Evolutionary conservation across 2,113 vertebrate species (phyloP), one percentile per base, ranked within the genome.

Genomic region (Oryzias woworae): DNA sequence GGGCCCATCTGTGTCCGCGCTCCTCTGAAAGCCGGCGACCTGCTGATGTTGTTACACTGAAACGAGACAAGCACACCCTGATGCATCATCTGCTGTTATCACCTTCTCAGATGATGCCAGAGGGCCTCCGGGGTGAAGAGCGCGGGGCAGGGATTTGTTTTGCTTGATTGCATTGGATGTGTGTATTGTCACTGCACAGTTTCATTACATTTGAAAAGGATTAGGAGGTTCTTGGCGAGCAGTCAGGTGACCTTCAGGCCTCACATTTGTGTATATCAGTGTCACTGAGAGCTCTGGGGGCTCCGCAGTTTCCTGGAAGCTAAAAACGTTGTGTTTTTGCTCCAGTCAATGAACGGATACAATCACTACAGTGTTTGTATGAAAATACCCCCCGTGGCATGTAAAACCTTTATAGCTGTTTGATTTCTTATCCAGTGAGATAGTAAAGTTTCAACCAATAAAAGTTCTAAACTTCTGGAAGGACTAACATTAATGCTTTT

Each of bases 1-100:
- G 83, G 73, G 77, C 73, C 84, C 87, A 88, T 91, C 85, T 89
- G 89, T 72, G 74, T 64, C 73, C 58, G 4, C 51, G 58, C 58
- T 66, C 50, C 66, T 64, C 54, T 70, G 44, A 63, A 66, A 65
- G 60, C 78, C 71, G 73, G 73, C 66, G 15, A 66, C 58, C 53
- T 48, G 4, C 5, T 31, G 73, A 78, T 66, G 75, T 7, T 53
- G 65, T 78, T 61, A 63, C 58, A 5, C 51, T 42, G 70, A 45
- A 51, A 76, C 47, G 58, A 70, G 58, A 61, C 61, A 46, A 73
- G 73, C 72, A 70, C 65, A 26, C 73, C 77, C 77, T 17, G 74
- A 71, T 67, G 75, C 72, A 76, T 78, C 62, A 43, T 74, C 22
- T 69, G 53, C 71, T 43, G 20, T 77, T 77, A 87, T 80, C 75